Evolutionary conservation across 1,140 invertebrate species (phyloP).

Genomic region (Caenorhabditis briggsae): DNA sequence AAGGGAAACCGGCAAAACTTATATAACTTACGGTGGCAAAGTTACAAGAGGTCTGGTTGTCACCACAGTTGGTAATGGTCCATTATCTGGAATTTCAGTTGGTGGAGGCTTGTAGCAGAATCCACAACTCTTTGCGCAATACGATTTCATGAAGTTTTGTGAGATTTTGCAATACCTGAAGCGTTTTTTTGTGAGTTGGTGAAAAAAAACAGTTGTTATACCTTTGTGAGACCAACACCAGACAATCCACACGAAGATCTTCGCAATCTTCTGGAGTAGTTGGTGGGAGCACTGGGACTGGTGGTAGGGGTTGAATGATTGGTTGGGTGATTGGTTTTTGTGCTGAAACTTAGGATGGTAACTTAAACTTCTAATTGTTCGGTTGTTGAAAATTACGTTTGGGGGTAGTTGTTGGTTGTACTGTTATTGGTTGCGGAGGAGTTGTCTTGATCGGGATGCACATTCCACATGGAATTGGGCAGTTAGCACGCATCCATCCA

Average conservation of each 20-base stretch:
- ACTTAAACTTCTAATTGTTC: not conserved
- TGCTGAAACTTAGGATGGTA: conserved; percentile 21
- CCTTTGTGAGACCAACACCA: conserved; percentile 73
- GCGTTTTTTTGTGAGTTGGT: not conserved
- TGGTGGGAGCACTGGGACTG: conserved; percentile 18
- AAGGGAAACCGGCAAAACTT: not conserved
- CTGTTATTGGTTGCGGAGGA: not conserved
- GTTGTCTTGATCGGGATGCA: conserved; percentile 66
- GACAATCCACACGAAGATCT: conserved; percentile 79
- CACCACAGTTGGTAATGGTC: conserved; percentile 53
- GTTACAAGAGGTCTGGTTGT: conserved; percentile 55
- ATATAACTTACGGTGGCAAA: conserved; percentile 40
- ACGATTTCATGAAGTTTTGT: conserved; percentile 73
- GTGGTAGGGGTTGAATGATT: conserved; percentile 51
- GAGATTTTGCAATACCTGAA: conserved; percentile 73
- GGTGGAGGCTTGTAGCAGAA: conserved; percentile 73
- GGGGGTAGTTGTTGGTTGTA: not conserved
- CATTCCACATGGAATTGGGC: conserved; percentile 72
- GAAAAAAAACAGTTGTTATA: not conserved
- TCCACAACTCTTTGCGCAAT: conserved; percentile 75
- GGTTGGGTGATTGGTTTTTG: conserved; percentile 41
- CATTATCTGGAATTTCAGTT: conserved; percentile 71
- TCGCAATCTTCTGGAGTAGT: conserved; percentile 70
- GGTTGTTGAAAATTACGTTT: not conserved
- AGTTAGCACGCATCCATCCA: conserved; percentile 74